Base-by-base conservation (phyloP, 2,797 vertebrate species). In the Scarus forsteni region DNA sequence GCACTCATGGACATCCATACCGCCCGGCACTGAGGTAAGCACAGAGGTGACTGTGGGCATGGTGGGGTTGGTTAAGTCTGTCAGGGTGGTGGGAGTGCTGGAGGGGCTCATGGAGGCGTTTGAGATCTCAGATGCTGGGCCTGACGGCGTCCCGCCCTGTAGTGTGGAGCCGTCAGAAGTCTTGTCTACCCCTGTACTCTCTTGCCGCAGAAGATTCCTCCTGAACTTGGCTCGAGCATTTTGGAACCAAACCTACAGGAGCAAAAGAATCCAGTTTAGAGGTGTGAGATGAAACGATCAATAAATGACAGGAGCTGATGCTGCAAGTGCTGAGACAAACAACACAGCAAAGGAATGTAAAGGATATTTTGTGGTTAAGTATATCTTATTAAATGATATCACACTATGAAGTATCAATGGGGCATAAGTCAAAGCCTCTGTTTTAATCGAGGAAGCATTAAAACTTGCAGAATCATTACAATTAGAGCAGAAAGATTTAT, bases 91-190 rank as follows among this genome's bases (percentile, higher is more conserved):
- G 80, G 98, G 97, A 46, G 98, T 98, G 93, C 95, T 96, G 81
- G 98, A 98, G n/a, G 98, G 98, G 85, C 98, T 99, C 94, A 99
- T 97, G 77, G 98, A 99, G 83, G 96, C 95, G 38, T 99, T 99
- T 86, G 98, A 99, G 80, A 99, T 97, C 91, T 99, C 98, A 0
- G 98, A 99, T 62, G 96, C 97, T 0, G 98, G 97, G 36, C 98
- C 98, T 0, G 98, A 99, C 0, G 98, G 97, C 0, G 98, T 98
- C 66, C 97, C 98, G 0, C 96, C 96, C 86, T 96, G 97, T 84
- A 99, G 93, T 38, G 95, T 93, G 3, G 97, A 95, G n/a, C 95
- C 94, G 42, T 99, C 98, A 0, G 96, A 96, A 0, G 95, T 90
- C 92, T 99, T 99, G 94, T 99, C 98, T 91, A 96, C 96, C 1